Evolutionary conservation across 2,888 invertebrate genomes (phyloP).

Genomic region (Netelia inedita): DNA sequence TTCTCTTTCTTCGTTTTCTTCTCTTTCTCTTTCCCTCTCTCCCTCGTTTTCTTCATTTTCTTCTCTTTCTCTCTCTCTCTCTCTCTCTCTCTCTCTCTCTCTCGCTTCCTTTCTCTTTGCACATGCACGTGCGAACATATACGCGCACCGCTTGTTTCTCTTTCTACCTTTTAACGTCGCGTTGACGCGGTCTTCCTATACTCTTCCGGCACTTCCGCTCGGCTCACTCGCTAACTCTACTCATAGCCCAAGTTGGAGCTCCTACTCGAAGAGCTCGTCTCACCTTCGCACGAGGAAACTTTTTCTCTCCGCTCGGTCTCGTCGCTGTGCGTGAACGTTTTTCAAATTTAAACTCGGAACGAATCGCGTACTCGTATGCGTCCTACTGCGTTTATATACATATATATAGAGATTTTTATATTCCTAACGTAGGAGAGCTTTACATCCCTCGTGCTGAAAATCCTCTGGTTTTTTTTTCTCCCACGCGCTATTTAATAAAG

Average conservation of each 20-base stretch:
- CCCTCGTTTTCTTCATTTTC: background rate
- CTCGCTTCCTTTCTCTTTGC: background rate
- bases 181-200: conserved; percentile 48
- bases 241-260: conserved; percentile 60
- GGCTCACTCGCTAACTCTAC: conserved; percentile 55
- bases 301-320: conserved; percentile 33
- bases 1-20: conserved; percentile 4
- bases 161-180: conserved; percentile 43
- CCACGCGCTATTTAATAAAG: conserved; percentile 56
- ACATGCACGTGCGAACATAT: background rate
- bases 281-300: conserved; percentile 45
- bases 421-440: conserved; percentile 4
- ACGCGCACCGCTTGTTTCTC: conserved; percentile 6
- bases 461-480: conserved; percentile 11
- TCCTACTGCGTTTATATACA: background rate
- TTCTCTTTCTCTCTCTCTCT: conserved; percentile 12
- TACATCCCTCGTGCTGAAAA: background rate
- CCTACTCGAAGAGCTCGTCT: conserved; percentile 47
- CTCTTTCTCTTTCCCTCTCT: background rate
- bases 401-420: background rate
- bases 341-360: background rate
- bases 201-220: conserved; percentile 58
- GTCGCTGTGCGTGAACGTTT: conserved; percentile 27
- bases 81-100: conserved; percentile 8
- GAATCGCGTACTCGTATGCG: background rate